A percentile compares a stretch with the other conserved stretches of the same genome.
Evolutionary conservation across 1,140 invertebrate species (phyloP).

Genomic region (Nephila pilipes): DNA sequence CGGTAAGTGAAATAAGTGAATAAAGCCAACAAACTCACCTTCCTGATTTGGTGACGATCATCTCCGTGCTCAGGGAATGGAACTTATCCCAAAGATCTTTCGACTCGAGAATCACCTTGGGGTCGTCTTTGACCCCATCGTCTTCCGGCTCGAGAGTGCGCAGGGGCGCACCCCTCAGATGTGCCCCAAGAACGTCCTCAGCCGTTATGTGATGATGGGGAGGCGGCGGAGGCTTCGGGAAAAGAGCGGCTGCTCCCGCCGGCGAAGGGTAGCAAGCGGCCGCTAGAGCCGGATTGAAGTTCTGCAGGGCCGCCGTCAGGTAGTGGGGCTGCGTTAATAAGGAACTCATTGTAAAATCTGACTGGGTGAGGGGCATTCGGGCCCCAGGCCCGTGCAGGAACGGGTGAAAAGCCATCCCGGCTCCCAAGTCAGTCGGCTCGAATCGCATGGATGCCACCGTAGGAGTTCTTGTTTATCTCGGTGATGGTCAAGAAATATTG

Average conservation of each 20-base stretch:
- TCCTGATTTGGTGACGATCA: constrained; percentile 99
- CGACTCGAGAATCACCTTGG: constrained; percentile 94
- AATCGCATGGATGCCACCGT: constrained; percentile 80
- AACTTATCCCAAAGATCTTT: constrained; percentile 97
- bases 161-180: constrained; percentile 52
- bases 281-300: constrained; percentile 47
- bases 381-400: constrained; percentile 67
- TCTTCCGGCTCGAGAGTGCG: constrained; percentile 89
- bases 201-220: constrained; percentile 82
- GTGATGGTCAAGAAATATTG: background rate
- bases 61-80: constrained; percentile 96
- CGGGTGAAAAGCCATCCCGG: constrained; percentile 75
- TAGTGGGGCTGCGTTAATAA: constrained; percentile 61
- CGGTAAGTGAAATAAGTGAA: too few relatives aligned
- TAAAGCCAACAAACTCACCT: constrained; percentile 85
- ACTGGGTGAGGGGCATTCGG: constrained; percentile 41
- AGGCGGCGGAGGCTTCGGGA: constrained; percentile 19
- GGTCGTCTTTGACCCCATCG: constrained; percentile 96
- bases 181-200: constrained; percentile 64
- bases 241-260: background rate
- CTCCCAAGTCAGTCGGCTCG: constrained; percentile 81
- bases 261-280: constrained; percentile 57
- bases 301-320: constrained; percentile 57
- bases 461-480: background rate
- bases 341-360: constrained; percentile 50